phyloP scores from a whole-genome alignment of 2,888 invertebrate genomes.

The Chouioia cunea region DNA sequence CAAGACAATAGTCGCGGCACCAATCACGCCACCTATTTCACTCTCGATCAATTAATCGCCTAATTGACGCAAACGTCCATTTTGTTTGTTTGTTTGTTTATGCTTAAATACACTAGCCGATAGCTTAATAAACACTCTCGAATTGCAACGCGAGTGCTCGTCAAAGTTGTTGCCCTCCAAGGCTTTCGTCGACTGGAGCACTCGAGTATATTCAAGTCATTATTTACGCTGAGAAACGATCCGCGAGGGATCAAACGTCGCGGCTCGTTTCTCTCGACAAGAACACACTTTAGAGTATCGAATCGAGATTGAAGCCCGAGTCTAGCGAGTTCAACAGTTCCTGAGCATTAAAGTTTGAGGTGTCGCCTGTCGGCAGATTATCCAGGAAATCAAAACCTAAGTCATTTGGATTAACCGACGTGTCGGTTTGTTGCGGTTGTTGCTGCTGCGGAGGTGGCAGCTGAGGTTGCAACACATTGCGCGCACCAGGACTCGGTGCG shows the following conservation, averaged over 20 bases:
- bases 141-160: constrained; percentile 54
- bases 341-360: constrained; percentile 83
- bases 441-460: constrained; percentile 57
- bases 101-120: constrained; percentile 46
- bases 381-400: constrained; percentile 86
- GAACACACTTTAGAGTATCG: constrained; percentile 54
- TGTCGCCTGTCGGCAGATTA: constrained; percentile 82
- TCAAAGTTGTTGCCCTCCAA: constrained; percentile 50
- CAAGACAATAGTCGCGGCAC: neutral
- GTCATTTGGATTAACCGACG: constrained; percentile 54
- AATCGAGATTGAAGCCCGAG: constrained; percentile 70
- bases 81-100: neutral
- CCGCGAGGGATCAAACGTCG: neutral
- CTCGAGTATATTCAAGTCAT: constrained; percentile 39
- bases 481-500: constrained; percentile 62
- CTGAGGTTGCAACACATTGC: constrained; percentile 62
- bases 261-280: too few species aligned
- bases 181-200: constrained; percentile 59
- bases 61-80: constrained; percentile 35
- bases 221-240: neutral
- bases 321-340: constrained; percentile 88
- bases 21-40: too few species aligned
- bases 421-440: constrained; percentile 58
- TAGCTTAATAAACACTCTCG: constrained; percentile 18
- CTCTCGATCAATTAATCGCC: constrained; percentile 12